Evolutionary conservation across 2,113 vertebrate genomes (phyloP).

Genomic region (Canis aureus): DNA sequence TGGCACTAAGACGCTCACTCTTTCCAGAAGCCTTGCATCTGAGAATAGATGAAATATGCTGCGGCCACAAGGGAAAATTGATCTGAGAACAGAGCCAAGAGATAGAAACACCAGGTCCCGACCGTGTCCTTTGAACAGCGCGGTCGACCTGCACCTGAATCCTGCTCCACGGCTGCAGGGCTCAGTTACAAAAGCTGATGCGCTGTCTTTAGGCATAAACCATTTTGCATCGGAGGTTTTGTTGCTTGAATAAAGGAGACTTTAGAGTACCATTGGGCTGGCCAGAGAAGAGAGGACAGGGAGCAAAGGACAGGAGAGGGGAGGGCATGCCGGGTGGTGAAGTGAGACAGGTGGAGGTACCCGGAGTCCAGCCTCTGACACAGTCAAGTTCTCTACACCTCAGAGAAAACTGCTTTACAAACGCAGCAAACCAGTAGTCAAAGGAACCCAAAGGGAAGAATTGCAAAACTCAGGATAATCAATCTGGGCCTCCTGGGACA

Average conservation of each 20-base stretch:
- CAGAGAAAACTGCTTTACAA: background rate
- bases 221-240: background rate
- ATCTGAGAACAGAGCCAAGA: background rate
- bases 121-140: background rate
- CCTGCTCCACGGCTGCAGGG: accelerated
- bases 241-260: background rate
- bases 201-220: background rate
- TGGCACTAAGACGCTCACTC: background rate
- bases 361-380: background rate
- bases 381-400: background rate
- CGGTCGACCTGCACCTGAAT: background rate
- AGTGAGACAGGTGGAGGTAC: background rate
- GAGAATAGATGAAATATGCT: background rate
- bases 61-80: background rate
- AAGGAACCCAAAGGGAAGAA: background rate
- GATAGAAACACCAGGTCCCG: background rate
- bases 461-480: background rate
- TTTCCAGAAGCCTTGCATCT: background rate
- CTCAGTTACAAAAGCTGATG: background rate
- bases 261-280: background rate
- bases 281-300: background rate
- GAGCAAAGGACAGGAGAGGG: background rate
- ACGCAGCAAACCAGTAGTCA: background rate
- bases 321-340: background rate
- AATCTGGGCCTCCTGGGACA: background rate